Conservation (phyloP, 2,113 vertebrate genomes). For the Uropsilus gracilis region DNA sequence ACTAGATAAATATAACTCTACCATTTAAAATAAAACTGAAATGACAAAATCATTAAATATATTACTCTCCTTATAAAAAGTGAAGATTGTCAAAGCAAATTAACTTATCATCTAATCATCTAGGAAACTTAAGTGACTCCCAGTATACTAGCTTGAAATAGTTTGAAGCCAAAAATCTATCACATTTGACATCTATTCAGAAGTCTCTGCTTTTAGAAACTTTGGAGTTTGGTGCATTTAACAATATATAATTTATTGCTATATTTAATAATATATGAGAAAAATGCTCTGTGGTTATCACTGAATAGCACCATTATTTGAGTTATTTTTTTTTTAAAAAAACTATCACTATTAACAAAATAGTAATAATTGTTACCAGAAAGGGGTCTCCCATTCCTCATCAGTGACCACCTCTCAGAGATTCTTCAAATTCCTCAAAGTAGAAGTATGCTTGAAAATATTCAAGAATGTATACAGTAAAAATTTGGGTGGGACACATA, state of each 20-base stretch:
- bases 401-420: neutral
- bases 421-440: neutral
- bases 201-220: neutral
- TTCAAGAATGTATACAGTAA: too few relatives aligned
- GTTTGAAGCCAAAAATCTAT: constrained; percentile 8
- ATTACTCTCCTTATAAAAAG: neutral
- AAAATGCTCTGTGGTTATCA: neutral
- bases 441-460: neutral
- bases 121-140: neutral
- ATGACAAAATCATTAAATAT: neutral
- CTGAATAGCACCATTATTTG: neutral
- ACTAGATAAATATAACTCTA: neutral
- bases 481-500: neutral
- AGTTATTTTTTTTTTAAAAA: neutral
- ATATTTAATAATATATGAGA: neutral
- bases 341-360: neutral
- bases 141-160: neutral
- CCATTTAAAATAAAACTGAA: neutral
- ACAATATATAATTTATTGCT: neutral
- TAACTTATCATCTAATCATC: neutral
- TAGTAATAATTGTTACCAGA: neutral
- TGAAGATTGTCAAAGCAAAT: neutral
- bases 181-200: neutral
- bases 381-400: neutral
- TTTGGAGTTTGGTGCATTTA: neutral